Conservation (phyloP, 2,113 vertebrate species). For the Prietella phreatophila region DNA sequence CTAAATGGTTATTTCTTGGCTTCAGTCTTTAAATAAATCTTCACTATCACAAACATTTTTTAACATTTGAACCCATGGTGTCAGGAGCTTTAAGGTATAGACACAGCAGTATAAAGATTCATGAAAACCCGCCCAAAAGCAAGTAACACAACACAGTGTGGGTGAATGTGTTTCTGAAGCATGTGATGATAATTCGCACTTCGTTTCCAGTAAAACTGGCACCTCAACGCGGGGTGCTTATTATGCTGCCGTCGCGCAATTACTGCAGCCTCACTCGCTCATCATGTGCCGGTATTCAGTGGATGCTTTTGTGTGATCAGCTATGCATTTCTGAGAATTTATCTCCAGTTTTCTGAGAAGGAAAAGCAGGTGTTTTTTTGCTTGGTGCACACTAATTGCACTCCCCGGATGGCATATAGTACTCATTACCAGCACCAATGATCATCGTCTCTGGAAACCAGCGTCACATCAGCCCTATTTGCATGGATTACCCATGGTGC, state of each 20-base stretch:
- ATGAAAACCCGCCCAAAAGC: not conserved
- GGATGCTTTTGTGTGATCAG: not conserved
- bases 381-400: constrained; percentile 10
- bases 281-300: not conserved
- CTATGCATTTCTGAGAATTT: not conserved
- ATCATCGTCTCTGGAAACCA: constrained; percentile 45
- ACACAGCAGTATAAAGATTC: not conserved
- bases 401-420: not conserved
- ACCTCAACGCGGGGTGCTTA: constrained; percentile 3
- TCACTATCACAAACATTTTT: not conserved
- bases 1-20: not conserved
- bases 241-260: not conserved
- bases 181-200: constrained; percentile 11
- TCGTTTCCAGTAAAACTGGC: constrained; percentile 27
- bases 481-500: constrained; percentile 52
- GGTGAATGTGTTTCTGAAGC: not conserved
- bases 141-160: constrained; percentile 2
- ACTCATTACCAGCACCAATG: not conserved
- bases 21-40: not conserved
- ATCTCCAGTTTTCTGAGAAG: constrained; percentile 2
- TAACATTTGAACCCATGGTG: not conserved
- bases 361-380: constrained; percentile 36
- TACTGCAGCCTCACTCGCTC: not conserved
- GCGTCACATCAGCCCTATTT: constrained; percentile 50
- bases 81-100: not conserved